A percentile compares a stretch with the other conserved stretches of the same genome.
These are phyloP conservation scores for Leucoptera coffeella DNA, from an alignment of 2,888 invertebrate genomes.

Conservation along the genomic window DNA sequence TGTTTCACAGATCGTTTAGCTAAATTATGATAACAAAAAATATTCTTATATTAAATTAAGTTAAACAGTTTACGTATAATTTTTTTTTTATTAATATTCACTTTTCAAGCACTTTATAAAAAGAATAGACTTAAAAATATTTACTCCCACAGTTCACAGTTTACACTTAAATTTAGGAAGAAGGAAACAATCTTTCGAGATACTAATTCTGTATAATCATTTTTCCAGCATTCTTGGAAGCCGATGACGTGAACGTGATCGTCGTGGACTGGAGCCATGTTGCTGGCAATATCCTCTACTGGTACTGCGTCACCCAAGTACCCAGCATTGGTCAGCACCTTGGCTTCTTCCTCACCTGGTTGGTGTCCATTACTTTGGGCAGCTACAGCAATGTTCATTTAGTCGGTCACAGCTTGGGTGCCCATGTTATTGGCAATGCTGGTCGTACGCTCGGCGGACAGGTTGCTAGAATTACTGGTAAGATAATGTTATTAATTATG, in stretches of 20 bases:
- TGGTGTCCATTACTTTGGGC: conserved; percentile 20
- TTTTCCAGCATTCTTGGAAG: conserved; percentile 14
- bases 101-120: too few species aligned
- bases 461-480: conserved; percentile 23
- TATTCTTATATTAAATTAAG: too few species aligned
- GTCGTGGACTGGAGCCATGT: conserved; percentile 22
- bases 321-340: conserved; percentile 19
- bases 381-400: conserved; percentile 28
- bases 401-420: conserved; percentile 34
- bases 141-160: too few species aligned
- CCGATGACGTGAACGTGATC: too few species aligned
- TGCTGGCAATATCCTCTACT: conserved; percentile 15
- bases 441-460: conserved; percentile 16
- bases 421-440: conserved; percentile 27
- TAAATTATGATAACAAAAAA: too few species aligned
- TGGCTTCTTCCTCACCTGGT: conserved; percentile 23
- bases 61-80: too few species aligned
- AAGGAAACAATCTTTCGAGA: too few species aligned
- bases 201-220: too few species aligned
- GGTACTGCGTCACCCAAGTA: conserved; percentile 13
- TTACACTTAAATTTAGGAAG: too few species aligned
- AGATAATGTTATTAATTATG: conserved; percentile 1
- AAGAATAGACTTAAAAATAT: too few species aligned
- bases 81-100: too few species aligned
- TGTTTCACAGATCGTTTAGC: too few species aligned